These are phyloP conservation scores for Stratiolaelaps scimitus DNA, from an alignment of 1,140 invertebrate genomes.

Conservation along the genomic window DNA sequence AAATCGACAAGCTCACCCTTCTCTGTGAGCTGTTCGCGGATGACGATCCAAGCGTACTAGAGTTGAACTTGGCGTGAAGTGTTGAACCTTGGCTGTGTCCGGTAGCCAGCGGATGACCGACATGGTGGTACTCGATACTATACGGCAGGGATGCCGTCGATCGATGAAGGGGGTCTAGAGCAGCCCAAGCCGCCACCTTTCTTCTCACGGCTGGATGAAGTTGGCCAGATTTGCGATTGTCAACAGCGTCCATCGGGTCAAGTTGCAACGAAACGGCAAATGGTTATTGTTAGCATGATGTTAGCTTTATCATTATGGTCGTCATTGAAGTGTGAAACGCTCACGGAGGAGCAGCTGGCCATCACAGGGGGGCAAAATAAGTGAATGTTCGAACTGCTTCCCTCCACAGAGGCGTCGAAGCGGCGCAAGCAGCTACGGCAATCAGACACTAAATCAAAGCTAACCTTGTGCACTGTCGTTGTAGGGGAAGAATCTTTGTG, in stretches of 20 bases:
- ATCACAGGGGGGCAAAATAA: too few species aligned
- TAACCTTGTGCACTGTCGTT: too few species aligned
- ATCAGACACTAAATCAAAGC: too few species aligned
- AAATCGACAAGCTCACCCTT: slow-evolving; percentile 40
- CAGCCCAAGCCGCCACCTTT: slow-evolving; percentile 19
- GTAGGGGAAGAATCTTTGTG: too few species aligned
- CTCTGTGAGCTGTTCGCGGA: slow-evolving; percentile 19
- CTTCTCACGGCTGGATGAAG: slow-evolving; percentile 42
- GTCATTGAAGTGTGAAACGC: too few species aligned
- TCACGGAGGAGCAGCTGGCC: too few species aligned
- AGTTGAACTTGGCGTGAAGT: slow-evolving; percentile 22
- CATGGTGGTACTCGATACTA: slow-evolving; percentile 43
- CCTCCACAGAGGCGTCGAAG: too few species aligned
- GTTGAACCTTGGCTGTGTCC: not conserved
- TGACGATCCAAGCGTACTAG: slow-evolving; percentile 12
- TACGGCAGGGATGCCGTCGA: slow-evolving; percentile 38
- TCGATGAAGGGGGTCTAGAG: slow-evolving; percentile 25
- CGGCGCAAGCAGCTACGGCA: too few species aligned
- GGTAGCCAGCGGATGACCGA: not conserved
- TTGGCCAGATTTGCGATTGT: slow-evolving; percentile 44
- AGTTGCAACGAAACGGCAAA: slow-evolving; percentile 3
- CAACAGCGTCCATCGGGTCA: not conserved
- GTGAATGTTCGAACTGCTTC: too few species aligned
- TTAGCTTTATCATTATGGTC: too few species aligned
- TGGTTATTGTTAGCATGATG: too few species aligned